These are phyloP conservation scores for Ifrita kowaldi DNA, from an alignment of 2,113 vertebrate genomes.

Conservation along the genomic window DNA sequence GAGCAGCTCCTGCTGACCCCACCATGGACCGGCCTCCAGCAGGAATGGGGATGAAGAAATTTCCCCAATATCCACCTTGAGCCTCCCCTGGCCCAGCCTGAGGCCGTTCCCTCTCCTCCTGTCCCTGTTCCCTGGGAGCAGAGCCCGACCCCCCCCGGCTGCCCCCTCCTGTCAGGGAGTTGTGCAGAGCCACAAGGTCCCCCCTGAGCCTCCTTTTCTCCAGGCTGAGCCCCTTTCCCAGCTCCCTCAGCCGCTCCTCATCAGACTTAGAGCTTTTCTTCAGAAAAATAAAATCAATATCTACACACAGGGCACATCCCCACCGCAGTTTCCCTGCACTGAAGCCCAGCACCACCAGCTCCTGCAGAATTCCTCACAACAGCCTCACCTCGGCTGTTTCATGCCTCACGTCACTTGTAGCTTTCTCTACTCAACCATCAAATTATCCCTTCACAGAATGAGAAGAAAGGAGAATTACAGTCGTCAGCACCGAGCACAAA, in stretches of 20 bases:
- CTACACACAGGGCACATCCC: not conserved
- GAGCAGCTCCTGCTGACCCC: not conserved
- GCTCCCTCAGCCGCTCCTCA: not conserved
- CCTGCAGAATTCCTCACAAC: not conserved
- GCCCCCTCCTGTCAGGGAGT: not conserved
- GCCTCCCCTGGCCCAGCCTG: not conserved
- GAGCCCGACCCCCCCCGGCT: not conserved
- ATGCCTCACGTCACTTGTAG: not conserved
- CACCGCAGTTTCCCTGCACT: not conserved
- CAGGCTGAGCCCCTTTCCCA: not conserved
- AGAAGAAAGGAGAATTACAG: slow-evolving; percentile 23
- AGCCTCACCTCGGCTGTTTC: not conserved
- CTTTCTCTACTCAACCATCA: not conserved
- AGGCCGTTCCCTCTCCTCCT: not conserved
- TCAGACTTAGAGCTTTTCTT: not conserved
- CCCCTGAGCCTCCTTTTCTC: not conserved
- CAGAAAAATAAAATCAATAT: not conserved
- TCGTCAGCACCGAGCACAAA: not conserved
- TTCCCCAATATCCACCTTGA: rapidly evolving
- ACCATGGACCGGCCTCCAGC: not conserved
- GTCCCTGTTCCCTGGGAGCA: not conserved
- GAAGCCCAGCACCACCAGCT: not conserved
- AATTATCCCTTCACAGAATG: slow-evolving; percentile 8
- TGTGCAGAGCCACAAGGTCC: not conserved
- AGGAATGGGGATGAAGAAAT: not conserved